A percentile compares a stretch with the other conserved stretches of the same genome.
Conservation (phyloP, 2,888 invertebrate species). For the Amphimallon solstitiale region DNA sequence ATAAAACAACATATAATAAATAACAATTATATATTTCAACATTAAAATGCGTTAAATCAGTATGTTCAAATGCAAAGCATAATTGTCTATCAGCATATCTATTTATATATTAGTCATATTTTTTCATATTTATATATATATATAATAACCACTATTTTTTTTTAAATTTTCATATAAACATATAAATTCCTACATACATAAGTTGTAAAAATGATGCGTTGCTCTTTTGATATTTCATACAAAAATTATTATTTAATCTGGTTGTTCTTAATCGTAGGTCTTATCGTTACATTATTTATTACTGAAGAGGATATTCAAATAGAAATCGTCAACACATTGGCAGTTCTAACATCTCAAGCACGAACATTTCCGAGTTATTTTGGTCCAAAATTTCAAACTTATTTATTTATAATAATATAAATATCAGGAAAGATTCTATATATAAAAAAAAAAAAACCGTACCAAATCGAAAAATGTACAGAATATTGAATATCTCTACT, state of each 20-base stretch:
- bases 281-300: slow-evolving; percentile 1
- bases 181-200: slow-evolving; percentile 39
- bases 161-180: slow-evolving; percentile 37
- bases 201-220: slow-evolving; percentile 37
- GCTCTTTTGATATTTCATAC: slow-evolving; percentile 30
- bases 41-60: slow-evolving; percentile 58
- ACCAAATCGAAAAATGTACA: no score
- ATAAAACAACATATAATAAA: slow-evolving; percentile 44
- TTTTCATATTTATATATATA: slow-evolving; percentile 27
- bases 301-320: no score
- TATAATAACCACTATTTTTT: slow-evolving; percentile 37
- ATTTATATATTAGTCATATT: slow-evolving; percentile 29
- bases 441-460: no score
- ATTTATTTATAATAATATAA: no score
- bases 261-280: slow-evolving; percentile 20
- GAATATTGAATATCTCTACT: no score
- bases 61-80: slow-evolving; percentile 51
- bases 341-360: no score
- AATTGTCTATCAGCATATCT: slow-evolving; percentile 38
- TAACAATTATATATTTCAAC: slow-evolving; percentile 60
- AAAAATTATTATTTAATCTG: slow-evolving; percentile 33
- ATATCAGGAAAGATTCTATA: no score
- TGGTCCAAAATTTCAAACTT: no score
- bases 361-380: no score
- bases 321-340: no score